These are phyloP conservation scores for Sus cebifrons DNA, from an alignment of 2,797 vertebrate species.

Conservation along the genomic window DNA sequence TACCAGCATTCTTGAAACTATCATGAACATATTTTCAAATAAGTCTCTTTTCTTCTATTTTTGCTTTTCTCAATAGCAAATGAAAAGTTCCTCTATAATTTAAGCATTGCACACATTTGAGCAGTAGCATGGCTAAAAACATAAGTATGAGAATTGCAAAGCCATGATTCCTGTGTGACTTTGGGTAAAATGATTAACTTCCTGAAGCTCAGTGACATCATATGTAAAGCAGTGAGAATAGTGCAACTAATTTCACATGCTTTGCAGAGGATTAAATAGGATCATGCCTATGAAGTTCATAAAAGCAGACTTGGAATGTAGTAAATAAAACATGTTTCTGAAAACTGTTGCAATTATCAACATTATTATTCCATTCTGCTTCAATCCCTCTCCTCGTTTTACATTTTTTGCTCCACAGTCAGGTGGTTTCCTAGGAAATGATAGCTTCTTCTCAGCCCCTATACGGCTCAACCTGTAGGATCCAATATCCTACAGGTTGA, in stretches of 20 bases:
- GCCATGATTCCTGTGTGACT: neutral
- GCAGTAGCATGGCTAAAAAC: neutral
- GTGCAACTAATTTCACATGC: neutral
- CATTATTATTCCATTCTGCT: neutral
- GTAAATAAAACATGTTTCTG: neutral
- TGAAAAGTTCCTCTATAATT: neutral
- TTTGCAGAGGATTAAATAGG: neutral
- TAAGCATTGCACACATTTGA: neutral
- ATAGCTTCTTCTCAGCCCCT: neutral
- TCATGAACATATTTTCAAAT: neutral
- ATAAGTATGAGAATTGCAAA: neutral
- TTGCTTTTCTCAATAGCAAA: neutral
- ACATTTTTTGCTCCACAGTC: neutral
- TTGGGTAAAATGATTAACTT: neutral
- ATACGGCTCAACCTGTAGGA: neutral
- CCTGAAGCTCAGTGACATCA: neutral
- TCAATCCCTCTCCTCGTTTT: neutral
- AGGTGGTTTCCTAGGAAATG: neutral
- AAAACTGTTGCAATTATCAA: neutral
- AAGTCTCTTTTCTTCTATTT: neutral
- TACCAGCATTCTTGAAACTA: neutral
- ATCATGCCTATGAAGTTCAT: neutral
- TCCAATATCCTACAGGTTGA: neutral
- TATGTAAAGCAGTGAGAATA: neutral
- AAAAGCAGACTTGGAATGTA: neutral